Conservation (phyloP, 1,140 invertebrate species). For the Coptotermes formosanus region DNA sequence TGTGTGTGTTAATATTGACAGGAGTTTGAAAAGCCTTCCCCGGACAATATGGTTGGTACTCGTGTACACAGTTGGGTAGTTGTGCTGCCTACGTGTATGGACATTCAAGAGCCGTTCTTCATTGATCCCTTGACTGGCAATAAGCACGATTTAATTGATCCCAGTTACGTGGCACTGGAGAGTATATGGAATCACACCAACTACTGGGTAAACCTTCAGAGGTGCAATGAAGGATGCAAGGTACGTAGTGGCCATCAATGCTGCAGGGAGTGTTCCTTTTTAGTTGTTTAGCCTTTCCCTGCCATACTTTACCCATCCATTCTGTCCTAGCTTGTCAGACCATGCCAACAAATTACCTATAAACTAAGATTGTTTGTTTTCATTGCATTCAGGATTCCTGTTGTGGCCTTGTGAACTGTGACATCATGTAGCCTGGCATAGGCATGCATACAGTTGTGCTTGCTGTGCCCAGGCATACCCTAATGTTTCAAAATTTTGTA, state of each 20-base stretch:
- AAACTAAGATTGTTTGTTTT: too few relatives aligned
- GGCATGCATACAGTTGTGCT: too few relatives aligned
- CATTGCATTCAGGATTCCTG: too few relatives aligned
- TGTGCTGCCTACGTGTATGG: conserved; percentile 59
- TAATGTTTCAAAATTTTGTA: too few relatives aligned
- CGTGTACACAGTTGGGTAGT: conserved; percentile 84
- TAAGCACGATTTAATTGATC: conserved; percentile 54
- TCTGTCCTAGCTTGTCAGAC: too few relatives aligned
- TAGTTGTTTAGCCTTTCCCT: too few relatives aligned
- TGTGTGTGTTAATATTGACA: conserved; percentile 40
- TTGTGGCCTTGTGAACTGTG: too few relatives aligned
- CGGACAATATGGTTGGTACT: conserved; percentile 68
- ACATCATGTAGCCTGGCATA: too few relatives aligned
- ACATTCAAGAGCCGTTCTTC: conserved; percentile 67
- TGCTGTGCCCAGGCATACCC: too few relatives aligned
- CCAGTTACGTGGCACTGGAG: conserved; percentile 75
- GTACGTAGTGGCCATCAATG: not conserved
- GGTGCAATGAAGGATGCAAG: conserved; percentile 48
- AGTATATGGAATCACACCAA: conserved; percentile 84
- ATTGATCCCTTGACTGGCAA: conserved; percentile 79
- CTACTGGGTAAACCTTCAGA: conserved; percentile 80
- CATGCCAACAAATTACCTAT: too few relatives aligned
- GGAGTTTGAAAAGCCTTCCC: conserved; percentile 67
- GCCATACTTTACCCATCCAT: too few relatives aligned
- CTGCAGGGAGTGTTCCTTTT: not conserved